These are phyloP conservation scores for Spisula solida DNA, from an alignment of 2,888 invertebrate species.

Conservation along the genomic window DNA sequence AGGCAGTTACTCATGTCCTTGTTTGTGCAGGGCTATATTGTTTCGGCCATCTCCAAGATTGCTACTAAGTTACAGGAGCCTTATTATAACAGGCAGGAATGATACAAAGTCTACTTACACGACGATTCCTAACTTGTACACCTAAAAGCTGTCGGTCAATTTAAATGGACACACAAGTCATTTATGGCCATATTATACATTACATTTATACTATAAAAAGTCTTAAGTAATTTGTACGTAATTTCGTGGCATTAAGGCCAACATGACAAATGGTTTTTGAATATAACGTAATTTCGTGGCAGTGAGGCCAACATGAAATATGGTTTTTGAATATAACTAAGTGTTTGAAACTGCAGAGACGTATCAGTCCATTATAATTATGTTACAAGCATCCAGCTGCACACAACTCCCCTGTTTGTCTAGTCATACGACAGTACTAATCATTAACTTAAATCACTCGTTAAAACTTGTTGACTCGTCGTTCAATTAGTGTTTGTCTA, in stretches of 20 bases:
- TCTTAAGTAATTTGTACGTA: not conserved
- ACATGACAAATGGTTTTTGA: not conserved
- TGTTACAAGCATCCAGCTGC: not conserved
- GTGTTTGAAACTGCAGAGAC: not conserved
- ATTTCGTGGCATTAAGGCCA: not conserved
- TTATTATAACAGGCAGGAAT: not conserved
- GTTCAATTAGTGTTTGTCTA: conserved; percentile 18
- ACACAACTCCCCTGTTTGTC: not conserved
- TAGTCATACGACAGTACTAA: not conserved
- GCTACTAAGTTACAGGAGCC: not conserved
- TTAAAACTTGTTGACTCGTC: not conserved
- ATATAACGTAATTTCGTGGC: not conserved
- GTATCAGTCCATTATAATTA: not conserved
- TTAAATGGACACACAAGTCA: conserved; percentile 17
- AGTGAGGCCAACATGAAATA: not conserved
- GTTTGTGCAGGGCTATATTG: not conserved
- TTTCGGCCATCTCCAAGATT: not conserved
- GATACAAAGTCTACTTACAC: conserved; percentile 20
- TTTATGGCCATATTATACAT: not conserved
- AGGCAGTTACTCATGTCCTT: not conserved
- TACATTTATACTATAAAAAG: not conserved
- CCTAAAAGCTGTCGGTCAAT: conserved; percentile 24
- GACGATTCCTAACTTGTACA: conserved; percentile 22
- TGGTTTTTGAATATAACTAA: not conserved
- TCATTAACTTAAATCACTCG: not conserved